phyloP scores from a whole-genome alignment of 2,797 vertebrate genomes.

The Tapirus indicus region DNA sequence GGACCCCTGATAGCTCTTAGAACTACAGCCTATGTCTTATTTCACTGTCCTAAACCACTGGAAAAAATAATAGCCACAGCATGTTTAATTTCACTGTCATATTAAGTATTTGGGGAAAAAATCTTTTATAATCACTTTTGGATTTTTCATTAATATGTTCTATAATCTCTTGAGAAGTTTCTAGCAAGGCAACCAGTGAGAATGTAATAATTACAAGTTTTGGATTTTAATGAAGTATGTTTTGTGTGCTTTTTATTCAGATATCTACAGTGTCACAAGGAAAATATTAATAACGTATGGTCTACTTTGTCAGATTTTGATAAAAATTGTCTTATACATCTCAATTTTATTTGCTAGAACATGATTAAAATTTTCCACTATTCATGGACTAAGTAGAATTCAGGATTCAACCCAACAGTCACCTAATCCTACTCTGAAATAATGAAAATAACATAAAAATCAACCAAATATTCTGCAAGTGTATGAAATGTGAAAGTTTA shows the following conservation, averaged over 20 bases:
- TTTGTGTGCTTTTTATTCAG: conserved; percentile 74
- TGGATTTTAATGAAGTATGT: conserved; percentile 75
- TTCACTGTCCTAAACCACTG: conserved; percentile 76
- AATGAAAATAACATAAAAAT: conserved; percentile 83
- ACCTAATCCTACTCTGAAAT: conserved; percentile 76
- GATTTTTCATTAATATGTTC: conserved; percentile 84
- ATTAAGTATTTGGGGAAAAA: conserved; percentile 63
- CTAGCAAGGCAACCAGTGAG: conserved; percentile 73
- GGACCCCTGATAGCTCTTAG: conserved; percentile 80
- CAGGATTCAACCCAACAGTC: conserved; percentile 64
- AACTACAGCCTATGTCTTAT: conserved; percentile 77
- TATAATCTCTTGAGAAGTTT: conserved; percentile 83
- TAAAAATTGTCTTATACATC: conserved; percentile 58
- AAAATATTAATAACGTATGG: conserved; percentile 69
- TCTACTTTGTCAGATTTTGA: conserved; percentile 68
- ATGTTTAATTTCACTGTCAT: conserved; percentile 82
- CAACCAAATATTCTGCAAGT: conserved; percentile 58
- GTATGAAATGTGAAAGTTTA: conserved; percentile 82
- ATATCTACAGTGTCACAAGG: not conserved
- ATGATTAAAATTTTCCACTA: conserved; percentile 40
- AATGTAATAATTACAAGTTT: conserved; percentile 63
- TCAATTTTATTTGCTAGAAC: conserved; percentile 75
- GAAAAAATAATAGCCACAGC: conserved; percentile 78
- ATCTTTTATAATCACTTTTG: conserved; percentile 76
- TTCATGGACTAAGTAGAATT: conserved; percentile 71